These are phyloP conservation scores for Trogon melanurus DNA, from an alignment of 2,113 vertebrate species.

Conservation along the genomic window DNA sequence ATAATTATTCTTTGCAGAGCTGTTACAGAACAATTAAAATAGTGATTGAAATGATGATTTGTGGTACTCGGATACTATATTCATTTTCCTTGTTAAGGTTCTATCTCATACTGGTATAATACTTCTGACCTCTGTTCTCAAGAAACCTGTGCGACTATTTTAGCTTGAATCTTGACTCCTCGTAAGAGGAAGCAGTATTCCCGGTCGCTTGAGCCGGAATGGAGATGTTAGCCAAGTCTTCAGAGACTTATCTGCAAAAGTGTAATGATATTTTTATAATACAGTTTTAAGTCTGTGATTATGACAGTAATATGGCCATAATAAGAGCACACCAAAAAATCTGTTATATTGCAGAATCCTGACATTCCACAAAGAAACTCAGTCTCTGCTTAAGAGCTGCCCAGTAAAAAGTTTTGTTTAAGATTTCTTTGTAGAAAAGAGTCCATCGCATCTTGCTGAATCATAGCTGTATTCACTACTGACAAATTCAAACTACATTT, in stretches of 20 bases:
- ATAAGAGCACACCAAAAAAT: background rate
- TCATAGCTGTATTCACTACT: background rate
- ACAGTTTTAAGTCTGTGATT: background rate
- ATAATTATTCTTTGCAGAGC: background rate
- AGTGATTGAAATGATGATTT: background rate
- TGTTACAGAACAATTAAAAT: conserved; percentile 37
- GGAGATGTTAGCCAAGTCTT: background rate
- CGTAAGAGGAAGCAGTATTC: background rate
- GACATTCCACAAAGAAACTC: background rate
- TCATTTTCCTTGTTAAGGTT: background rate
- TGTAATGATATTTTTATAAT: background rate
- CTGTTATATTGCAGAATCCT: background rate
- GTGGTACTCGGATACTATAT: background rate
- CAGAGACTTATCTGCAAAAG: background rate
- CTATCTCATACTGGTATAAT: background rate
- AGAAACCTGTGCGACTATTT: background rate
- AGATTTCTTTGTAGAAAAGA: background rate
- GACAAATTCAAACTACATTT: background rate
- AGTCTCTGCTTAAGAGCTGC: background rate
- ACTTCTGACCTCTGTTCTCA: background rate
- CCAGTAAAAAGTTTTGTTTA: background rate
- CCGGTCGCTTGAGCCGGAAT: background rate
- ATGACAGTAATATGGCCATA: background rate
- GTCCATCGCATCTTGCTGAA: background rate
- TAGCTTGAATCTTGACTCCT: background rate